These are phyloP conservation scores for Holothuria scabra DNA, from an alignment of 53 echinoderm and acorn worm species.

Conservation along the genomic window DNA sequence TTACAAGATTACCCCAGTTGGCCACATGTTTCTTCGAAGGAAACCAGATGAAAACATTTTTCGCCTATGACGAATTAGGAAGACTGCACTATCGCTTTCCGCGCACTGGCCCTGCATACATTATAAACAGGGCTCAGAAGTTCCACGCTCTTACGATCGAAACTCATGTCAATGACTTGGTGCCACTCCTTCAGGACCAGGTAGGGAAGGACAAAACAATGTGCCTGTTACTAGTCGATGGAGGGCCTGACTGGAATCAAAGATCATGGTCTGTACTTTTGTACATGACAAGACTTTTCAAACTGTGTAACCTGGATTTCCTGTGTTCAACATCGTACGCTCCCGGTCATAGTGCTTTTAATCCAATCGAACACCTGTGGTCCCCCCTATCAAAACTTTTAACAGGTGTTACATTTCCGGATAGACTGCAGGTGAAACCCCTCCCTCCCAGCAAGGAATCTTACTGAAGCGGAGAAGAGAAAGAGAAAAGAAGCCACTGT, in stretches of 20 bases:
- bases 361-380: conserved; percentile 60
- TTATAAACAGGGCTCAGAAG: conserved; percentile 33
- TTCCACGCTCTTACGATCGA: conserved; percentile 28
- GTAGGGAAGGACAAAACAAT: conserved; percentile 11
- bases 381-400: conserved; percentile 48
- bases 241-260: conserved; percentile 56
- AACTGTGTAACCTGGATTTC: conserved; percentile 38
- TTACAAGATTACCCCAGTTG: conserved; percentile 38
- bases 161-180: conserved; percentile 52
- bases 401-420: conserved; percentile 47
- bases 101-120: conserved; percentile 31
- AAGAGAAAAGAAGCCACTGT: neutral
- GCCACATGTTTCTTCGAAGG: conserved; percentile 49
- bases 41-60: neutral
- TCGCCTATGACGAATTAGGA: conserved; percentile 43
- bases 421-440: conserved; percentile 19
- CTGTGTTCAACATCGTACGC: conserved; percentile 33
- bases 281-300: conserved; percentile 18
- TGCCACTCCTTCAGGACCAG: neutral
- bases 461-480: no score
- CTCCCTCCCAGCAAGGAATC: neutral
- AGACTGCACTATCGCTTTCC: neutral
- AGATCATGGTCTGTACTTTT: conserved; percentile 40
- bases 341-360: conserved; percentile 46
- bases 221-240: conserved; percentile 37